These are phyloP conservation scores for Hecatera dysodea DNA, from an alignment of 2,888 invertebrate species.

Conservation along the genomic window DNA sequence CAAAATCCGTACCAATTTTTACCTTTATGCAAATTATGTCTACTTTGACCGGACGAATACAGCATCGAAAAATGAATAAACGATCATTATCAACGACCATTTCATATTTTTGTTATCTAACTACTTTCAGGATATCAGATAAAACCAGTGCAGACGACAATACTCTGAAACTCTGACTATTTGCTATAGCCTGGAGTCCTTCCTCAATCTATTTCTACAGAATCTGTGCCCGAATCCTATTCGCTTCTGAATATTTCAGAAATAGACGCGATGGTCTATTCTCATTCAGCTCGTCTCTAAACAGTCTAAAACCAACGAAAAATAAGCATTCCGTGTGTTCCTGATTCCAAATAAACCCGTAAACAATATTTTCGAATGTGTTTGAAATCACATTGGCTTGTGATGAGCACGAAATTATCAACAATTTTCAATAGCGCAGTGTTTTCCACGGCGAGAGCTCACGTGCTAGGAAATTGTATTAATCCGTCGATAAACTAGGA, in stretches of 20 bases:
- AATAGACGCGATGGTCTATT: constrained; percentile 26
- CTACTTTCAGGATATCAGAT: neutral
- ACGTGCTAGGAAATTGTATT: constrained; percentile 70
- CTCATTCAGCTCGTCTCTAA: constrained; percentile 7
- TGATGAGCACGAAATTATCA: constrained; percentile 63
- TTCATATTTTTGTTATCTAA: neutral
- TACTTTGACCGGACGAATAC: no score
- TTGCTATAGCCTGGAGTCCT: neutral
- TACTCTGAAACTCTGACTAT: neutral
- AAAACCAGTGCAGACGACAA: neutral
- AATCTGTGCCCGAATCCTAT: neutral
- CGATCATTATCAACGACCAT: neutral
- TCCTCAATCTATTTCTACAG: neutral
- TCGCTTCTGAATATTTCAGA: neutral
- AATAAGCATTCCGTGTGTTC: neutral
- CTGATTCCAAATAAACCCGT: constrained; percentile 17
- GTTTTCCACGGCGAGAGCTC: constrained; percentile 65
- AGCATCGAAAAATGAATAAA: no score
- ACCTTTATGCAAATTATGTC: no score
- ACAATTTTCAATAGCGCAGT: constrained; percentile 65
- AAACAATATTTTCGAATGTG: constrained; percentile 47
- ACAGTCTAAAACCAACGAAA: constrained; percentile 10
- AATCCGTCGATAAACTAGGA: constrained; percentile 72
- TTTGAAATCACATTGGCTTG: constrained; percentile 47
- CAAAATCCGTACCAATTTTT: no score